These are phyloP conservation scores for Brassicogethes aeneus DNA, from an alignment of 2,888 invertebrate species.

Conservation along the genomic window DNA sequence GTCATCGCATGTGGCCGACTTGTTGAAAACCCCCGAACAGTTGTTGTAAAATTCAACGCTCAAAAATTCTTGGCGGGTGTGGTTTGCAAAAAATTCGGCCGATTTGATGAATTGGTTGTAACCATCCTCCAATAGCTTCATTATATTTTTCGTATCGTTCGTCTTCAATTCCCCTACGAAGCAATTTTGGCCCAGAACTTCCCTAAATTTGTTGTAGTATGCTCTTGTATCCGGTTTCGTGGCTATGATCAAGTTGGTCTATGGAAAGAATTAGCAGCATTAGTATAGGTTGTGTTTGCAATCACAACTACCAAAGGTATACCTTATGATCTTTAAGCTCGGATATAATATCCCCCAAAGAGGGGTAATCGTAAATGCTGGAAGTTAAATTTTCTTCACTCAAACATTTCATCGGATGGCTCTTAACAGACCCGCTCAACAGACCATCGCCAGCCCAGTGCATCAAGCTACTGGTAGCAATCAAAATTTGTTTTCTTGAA, in stretches of 20 bases:
- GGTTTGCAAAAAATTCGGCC: neutral
- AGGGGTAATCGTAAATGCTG: slow-evolving; percentile 65
- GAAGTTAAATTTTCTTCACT: slow-evolving; percentile 23
- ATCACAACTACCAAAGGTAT: no score
- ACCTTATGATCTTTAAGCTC: slow-evolving; percentile 28
- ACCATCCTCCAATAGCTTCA: slow-evolving; percentile 72
- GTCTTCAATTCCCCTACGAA: slow-evolving; percentile 62
- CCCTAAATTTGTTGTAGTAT: slow-evolving; percentile 58
- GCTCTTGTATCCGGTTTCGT: slow-evolving; percentile 60
- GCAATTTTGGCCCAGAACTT: slow-evolving; percentile 58
- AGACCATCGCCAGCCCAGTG: slow-evolving; percentile 70
- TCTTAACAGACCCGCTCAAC: slow-evolving; percentile 43
- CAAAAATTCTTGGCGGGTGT: slow-evolving; percentile 34
- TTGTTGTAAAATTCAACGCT: neutral
- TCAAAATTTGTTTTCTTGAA: slow-evolving; percentile 45
- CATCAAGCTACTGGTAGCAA: slow-evolving; percentile 26
- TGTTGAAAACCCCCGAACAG: no score
- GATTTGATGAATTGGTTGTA: slow-evolving; percentile 68
- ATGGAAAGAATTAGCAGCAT: no score
- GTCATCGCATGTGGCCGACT: no score
- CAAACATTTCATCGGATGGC: slow-evolving; percentile 17
- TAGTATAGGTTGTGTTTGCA: no score
- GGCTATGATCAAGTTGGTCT: slow-evolving; percentile 81
- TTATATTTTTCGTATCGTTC: slow-evolving; percentile 80
- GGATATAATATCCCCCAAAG: slow-evolving; percentile 31